phyloP scores from a whole-genome alignment of 1,140 invertebrate species.

The Hyposmocoma kahamanoa region DNA sequence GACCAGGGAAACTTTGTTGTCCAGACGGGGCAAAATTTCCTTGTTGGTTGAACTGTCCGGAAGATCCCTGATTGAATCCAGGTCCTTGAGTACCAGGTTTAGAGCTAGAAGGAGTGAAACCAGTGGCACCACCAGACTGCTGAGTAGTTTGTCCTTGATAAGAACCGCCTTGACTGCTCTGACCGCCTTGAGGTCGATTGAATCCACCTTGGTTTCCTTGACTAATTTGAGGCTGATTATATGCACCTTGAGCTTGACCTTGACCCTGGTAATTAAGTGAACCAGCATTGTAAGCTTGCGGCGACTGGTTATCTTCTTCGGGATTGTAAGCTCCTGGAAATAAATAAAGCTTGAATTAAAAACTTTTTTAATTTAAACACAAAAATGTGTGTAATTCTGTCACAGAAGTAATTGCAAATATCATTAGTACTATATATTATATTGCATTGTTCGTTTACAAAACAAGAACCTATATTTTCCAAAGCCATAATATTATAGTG shows the following conservation, averaged over 20 bases:
- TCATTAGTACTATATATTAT: too few species aligned
- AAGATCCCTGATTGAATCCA: not conserved
- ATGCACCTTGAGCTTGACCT: slow-evolving; percentile 10
- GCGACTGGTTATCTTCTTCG: slow-evolving; percentile 38
- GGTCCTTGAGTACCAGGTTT: slow-evolving; percentile 7
- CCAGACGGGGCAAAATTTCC: not conserved
- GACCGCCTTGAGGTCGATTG: slow-evolving; percentile 6
- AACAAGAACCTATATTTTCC: too few species aligned
- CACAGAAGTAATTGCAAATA: too few species aligned
- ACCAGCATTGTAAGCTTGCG: not conserved
- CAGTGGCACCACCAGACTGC: slow-evolving; percentile 11
- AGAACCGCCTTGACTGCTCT: not conserved
- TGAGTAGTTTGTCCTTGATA: slow-evolving; percentile 2
- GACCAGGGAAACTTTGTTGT: not conserved
- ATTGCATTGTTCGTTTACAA: too few species aligned
- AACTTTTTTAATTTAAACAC: not conserved
- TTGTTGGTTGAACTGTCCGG: slow-evolving; percentile 1
- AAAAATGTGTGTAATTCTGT: too few species aligned
- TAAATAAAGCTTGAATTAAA: too few species aligned
- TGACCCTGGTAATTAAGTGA: not conserved
- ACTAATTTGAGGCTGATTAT: not conserved
- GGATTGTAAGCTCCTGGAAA: slow-evolving; percentile 53
- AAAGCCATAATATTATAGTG: too few species aligned
- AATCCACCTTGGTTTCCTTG: not conserved
- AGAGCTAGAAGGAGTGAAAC: not conserved